A percentile compares a stretch with the other conserved stretches of the same genome.
Conservation (phyloP, 2,113 vertebrate species). For the Petrocephalus microphthalmus region DNA sequence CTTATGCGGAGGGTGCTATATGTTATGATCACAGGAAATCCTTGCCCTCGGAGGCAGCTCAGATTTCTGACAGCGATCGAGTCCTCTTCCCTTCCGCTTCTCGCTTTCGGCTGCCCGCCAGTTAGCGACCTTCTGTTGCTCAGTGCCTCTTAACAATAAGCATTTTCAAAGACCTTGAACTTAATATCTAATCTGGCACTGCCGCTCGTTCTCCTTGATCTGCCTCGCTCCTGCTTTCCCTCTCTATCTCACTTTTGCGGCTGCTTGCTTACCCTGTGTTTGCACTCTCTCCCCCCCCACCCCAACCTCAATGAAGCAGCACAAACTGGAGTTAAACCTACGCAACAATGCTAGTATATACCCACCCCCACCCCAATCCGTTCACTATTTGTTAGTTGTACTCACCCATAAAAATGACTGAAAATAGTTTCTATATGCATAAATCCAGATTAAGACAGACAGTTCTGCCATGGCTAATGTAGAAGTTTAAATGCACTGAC, state of each 20-base stretch:
- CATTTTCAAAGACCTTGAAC: constrained; percentile 98
- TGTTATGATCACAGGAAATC: constrained; percentile 99
- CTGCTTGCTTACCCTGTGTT: constrained; percentile 81
- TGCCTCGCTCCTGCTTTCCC: background rate
- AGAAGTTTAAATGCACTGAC: background rate
- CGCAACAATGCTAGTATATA: background rate
- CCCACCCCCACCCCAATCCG: background rate
- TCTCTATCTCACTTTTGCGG: constrained; percentile 71
- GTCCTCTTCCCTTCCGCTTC: constrained; percentile 79
- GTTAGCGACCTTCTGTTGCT: constrained; percentile 99
- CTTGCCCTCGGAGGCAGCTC: constrained; percentile 70
- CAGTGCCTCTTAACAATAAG: constrained; percentile 97
- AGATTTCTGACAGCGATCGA: constrained; percentile 94
- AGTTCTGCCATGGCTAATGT: background rate
- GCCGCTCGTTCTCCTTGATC: constrained; percentile 55
- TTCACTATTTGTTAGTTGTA: background rate
- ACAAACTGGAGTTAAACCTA: background rate
- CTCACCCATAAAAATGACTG: background rate
- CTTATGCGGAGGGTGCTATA: constrained; percentile 60
- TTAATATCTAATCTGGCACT: constrained; percentile 92
- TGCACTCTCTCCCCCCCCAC: background rate
- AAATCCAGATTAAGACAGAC: background rate
- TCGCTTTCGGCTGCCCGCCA: constrained; percentile 59
- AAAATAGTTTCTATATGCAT: background rate
- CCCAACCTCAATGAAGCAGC: background rate